A percentile compares a stretch with the other conserved stretches of the same genome.
Evolutionary conservation across 64 coral and sea anemone species (phyloP).

Genomic region (Astreopora myriophthalma): DNA sequence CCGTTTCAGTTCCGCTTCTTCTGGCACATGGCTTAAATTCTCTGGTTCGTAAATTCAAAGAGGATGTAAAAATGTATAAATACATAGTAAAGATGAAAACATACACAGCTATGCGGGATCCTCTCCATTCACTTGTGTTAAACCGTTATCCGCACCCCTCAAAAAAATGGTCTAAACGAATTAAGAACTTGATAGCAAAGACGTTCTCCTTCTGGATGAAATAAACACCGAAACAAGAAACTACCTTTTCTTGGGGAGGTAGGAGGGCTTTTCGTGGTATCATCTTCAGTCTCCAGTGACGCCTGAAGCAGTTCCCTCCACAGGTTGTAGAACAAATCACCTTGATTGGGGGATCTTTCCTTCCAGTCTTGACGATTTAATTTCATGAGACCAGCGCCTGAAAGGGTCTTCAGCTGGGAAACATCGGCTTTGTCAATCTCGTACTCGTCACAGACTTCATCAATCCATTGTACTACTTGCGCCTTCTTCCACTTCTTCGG

Average conservation of each 20-base stretch:
- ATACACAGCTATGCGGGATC: too few species aligned
- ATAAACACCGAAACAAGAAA: not conserved
- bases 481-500: slow-evolving; percentile 66
- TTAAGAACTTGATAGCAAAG: not conserved
- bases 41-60: too few species aligned
- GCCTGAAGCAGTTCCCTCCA: slow-evolving; percentile 22
- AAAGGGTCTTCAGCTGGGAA: slow-evolving; percentile 11
- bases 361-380: slow-evolving; percentile 62
- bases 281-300: too few species aligned
- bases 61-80: too few species aligned
- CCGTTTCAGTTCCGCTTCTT: not conserved
- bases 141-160: not conserved
- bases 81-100: too few species aligned
- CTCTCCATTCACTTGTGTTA: too few species aligned
- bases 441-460: slow-evolving; percentile 35
- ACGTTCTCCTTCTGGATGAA: not conserved
- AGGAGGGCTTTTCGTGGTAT: not conserved
- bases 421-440: slow-evolving; percentile 73
- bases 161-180: not conserved
- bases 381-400: slow-evolving; percentile 49
- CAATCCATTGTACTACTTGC: slow-evolving; percentile 56
- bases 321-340: slow-evolving; percentile 64
- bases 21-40: not conserved
- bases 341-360: slow-evolving; percentile 71
- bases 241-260: not conserved